Base-by-base conservation (phyloP, 30 jellyfish, hydroid and myxozoan genomes). In the Hydra vulgaris region DNA sequence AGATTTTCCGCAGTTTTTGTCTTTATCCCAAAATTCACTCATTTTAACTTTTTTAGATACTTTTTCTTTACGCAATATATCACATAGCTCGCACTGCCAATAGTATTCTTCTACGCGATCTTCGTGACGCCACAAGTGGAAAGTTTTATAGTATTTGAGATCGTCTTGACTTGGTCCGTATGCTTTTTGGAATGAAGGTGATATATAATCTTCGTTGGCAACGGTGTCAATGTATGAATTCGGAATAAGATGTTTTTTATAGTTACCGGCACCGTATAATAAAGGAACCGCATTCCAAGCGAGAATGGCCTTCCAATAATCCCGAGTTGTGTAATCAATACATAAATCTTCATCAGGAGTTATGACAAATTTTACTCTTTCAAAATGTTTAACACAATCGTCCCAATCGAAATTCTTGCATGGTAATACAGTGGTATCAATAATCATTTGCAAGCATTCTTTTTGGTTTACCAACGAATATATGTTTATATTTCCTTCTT, bases 81-180 rank as follows among this genome's bases (percentile, higher is more conserved):
- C 72, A 54, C 95, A 86, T 26, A 86, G 52, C 69, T 86, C 95
- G 68, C 95, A 86, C 27, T 80, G 95, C 95, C 95, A 86, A 78
- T 86, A 78, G 81, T 27, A 86, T 52, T 79, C 85, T 25, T 80
- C 92, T 7, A 80, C 52, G 21, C 77, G 21, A 53, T 71, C 82
- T 22, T 80, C 87, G 15, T 80, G 69, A 16, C 80, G 77, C 82
- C 87, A 83, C 70, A 75, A 18, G 21, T 70, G 72, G 53, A 23
- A 86, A 24, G 17, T 71, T 79, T 86, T 86, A 68, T 55, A 78
- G 25, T 75, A 79, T n/a, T 55, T 40, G 21, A 27, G 18, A 23
- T 76, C 61, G 68, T 81, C 82, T 20, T 72, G 74, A 27, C 83
- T 86, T 0, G 87, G 80, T 66, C 56, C 79, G 20, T 26, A 53